These are phyloP conservation scores for Actinia equina DNA, from an alignment of 64 coral and sea anemone genomes.

Conservation along the genomic window DNA sequence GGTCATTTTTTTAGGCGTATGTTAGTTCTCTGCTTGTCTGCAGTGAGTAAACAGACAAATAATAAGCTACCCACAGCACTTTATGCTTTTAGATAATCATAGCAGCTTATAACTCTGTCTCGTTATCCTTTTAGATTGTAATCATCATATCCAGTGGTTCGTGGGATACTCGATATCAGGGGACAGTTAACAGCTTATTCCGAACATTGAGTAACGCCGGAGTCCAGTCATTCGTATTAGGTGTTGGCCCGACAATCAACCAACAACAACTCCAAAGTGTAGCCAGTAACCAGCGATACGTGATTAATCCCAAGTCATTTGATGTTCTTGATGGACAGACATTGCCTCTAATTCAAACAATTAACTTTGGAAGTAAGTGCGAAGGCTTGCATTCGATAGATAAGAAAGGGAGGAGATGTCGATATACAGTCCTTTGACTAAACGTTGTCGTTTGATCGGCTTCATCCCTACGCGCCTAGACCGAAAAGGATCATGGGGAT, in stretches of 20 bases:
- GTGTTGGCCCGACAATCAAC: constrained; percentile 28
- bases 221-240: constrained; percentile 22
- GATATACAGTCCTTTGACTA: too few relatives aligned
- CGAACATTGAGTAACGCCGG: background rate
- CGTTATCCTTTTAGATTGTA: constrained; percentile 19
- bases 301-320: constrained; percentile 24
- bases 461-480: too few relatives aligned
- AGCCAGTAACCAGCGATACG: constrained; percentile 24
- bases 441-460: too few relatives aligned
- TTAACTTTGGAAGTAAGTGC: constrained; percentile 16
- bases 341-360: background rate
- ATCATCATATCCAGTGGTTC: constrained; percentile 24
- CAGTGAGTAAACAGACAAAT: too few relatives aligned
- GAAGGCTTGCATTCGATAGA: background rate
- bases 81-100: too few relatives aligned
- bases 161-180: constrained; percentile 1
- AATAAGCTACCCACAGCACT: too few relatives aligned
- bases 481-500: too few relatives aligned
- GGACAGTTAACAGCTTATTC: background rate
- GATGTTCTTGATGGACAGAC: background rate
- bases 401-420: too few relatives aligned
- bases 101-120: background rate
- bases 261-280: constrained; percentile 3
- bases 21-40: too few relatives aligned
- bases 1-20: too few relatives aligned